Base-by-base conservation (phyloP, 2,888 invertebrate species). In the Noctuana brunneofusca region DNA sequence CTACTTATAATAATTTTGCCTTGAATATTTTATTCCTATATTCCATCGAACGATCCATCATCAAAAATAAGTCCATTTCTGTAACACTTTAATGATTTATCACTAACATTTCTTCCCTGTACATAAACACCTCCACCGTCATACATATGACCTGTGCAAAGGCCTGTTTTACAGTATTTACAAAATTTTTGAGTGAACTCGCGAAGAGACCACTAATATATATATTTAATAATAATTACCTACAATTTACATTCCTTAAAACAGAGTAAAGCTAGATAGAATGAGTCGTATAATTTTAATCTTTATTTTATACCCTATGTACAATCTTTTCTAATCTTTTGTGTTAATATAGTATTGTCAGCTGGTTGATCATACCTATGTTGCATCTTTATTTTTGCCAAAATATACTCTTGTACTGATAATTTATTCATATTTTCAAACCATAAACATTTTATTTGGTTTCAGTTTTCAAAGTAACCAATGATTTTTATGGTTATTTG, bases 321-420 rank as follows among this genome's bases (percentile, higher is more conserved):
- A 80, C 82, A 83, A 63, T 72, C 71, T 73, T 69, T 67, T 71
- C 83, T 87, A 84, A 85, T 77, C 82, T 78, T 82, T 82, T 86
- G 79, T 83, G 83, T 83, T 84, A 89, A 80, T 80, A 78, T 91
- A 89, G 86, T 91, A 91, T 91, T 91, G 90, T 91, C 90, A 84
- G 87, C 86, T 87, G 88, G 80, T 88, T 86, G 82, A 79, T 86
- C 86, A 81, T 85, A 87, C 80, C 83, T 85, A 85, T 84, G 79
- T 81, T 71, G 74, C 75, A 79, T 75, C 76, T 76, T 76, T 77
- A 75, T 78, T 73, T 66, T 70, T 68, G 62, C 55, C 49, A 41
- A 49, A 27, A 30, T n/a, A 27, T 58, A 14, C 2, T 55, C 18
- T 32, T 27, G 16, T 38, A 48, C 27, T 57, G 43, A 35, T 12